Evolutionary conservation across 37 sponge, comb jelly and placozoan species (phyloP).

Genomic region (Bolinopsis microptera): DNA sequence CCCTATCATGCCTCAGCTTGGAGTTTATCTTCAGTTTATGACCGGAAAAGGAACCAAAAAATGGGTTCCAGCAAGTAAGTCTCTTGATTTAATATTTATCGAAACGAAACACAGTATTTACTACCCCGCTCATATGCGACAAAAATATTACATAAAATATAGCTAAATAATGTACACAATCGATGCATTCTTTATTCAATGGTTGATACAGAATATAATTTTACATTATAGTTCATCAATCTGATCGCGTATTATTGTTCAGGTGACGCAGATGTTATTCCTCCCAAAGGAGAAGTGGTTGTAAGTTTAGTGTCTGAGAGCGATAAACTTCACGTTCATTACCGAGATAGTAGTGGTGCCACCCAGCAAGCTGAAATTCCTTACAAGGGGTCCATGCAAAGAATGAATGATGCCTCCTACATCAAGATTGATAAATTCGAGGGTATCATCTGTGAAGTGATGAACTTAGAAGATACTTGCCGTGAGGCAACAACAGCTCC

Average conservation of each 20-base stretch:
- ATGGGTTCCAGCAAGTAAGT: conserved; percentile 1
- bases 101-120: no score
- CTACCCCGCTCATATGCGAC: no score
- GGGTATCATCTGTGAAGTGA: conserved; percentile 10
- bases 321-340: not conserved
- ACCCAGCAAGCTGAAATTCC: not conserved
- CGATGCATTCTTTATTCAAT: not conserved
- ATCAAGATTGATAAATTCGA: not conserved
- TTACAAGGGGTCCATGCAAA: conserved; percentile 26
- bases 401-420: not conserved
- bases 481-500: not conserved
- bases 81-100: no score
- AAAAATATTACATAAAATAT: no score
- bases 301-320: not conserved
- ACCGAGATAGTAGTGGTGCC: not conserved
- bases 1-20: not conserved
- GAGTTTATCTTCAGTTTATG: not conserved
- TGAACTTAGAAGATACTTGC: not conserved
- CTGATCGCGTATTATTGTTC: no score
- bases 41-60: not conserved
- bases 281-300: not conserved
- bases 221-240: no score
- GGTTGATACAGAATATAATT: not conserved
- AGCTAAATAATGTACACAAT: not conserved
- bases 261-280: conserved; percentile 15